These are phyloP conservation scores for Cyrtodaria siliqua DNA, from an alignment of 2,888 invertebrate species.

Conservation along the genomic window DNA sequence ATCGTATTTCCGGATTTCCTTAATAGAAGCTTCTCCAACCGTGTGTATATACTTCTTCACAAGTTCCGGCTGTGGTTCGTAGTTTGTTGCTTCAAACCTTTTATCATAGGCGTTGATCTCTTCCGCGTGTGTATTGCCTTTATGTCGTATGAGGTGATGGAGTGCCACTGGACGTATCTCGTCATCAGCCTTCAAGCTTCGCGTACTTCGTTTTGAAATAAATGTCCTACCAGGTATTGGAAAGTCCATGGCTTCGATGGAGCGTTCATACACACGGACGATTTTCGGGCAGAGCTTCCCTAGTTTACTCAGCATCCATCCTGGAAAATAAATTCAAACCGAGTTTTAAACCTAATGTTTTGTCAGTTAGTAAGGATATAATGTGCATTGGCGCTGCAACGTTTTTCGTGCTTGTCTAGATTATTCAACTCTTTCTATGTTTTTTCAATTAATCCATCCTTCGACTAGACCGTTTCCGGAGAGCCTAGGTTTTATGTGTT, in stretches of 20 bases:
- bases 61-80: constrained; percentile 30
- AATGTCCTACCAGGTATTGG: constrained; percentile 75
- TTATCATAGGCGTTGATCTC: constrained; percentile 51
- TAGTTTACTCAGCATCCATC: constrained; percentile 55
- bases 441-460: too few species aligned
- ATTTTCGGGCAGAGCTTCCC: constrained; percentile 65
- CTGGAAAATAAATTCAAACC: constrained; percentile 30
- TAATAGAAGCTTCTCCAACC: constrained; percentile 57
- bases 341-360: not conserved
- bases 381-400: too few species aligned
- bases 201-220: constrained; percentile 48
- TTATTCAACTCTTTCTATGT: too few species aligned
- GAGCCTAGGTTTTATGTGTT: too few species aligned
- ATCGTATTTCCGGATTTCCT: constrained; percentile 64
- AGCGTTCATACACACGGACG: constrained; percentile 77
- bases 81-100: constrained; percentile 36
- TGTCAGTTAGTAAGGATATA: too few species aligned
- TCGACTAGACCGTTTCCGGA: too few species aligned
- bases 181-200: constrained; percentile 42
- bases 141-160: constrained; percentile 71
- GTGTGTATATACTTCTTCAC: constrained; percentile 54
- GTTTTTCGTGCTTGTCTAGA: too few species aligned
- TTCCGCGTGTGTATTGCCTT: constrained; percentile 43
- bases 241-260: constrained; percentile 73
- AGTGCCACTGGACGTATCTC: too few species aligned